phyloP scores from a whole-genome alignment of 2,113 vertebrate species.

The Hymenochirus boettgeri region DNA sequence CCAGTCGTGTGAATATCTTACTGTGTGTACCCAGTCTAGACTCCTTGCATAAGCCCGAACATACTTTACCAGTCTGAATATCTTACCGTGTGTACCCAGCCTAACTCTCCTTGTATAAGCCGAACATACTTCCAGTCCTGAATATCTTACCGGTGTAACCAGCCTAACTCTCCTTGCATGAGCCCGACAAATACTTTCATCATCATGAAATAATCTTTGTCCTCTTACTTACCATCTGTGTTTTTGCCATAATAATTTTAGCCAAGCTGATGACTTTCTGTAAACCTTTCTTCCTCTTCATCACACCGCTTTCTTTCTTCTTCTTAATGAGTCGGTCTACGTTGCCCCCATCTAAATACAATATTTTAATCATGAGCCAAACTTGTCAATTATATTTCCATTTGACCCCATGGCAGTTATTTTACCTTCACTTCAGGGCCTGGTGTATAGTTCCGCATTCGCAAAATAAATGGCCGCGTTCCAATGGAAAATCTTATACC shows the following conservation, averaged over 20 bases:
- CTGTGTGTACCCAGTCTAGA: too few species aligned
- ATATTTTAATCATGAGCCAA: too few species aligned
- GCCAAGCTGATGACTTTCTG: constrained; percentile 58
- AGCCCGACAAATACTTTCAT: too few species aligned
- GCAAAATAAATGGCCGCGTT: constrained; percentile 88
- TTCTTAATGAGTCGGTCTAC: constrained; percentile 71
- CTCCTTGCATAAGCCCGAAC: too few species aligned
- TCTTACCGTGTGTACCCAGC: too few species aligned
- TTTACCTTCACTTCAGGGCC: constrained; percentile 76
- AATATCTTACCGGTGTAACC: too few species aligned
- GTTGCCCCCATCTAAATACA: constrained; percentile 69
- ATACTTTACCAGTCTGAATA: too few species aligned
- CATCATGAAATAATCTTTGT: too few species aligned
- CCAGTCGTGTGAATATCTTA: too few species aligned
- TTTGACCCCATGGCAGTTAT: not conserved
- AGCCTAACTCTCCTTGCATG: too few species aligned
- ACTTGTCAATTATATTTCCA: not conserved
- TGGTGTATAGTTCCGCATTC: constrained; percentile 84
- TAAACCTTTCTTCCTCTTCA: constrained; percentile 64
- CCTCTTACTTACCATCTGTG: constrained; percentile 27
- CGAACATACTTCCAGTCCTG: too few species aligned
- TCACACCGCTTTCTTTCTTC: constrained; percentile 82
- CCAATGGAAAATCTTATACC: constrained; percentile 86
- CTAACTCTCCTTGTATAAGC: too few species aligned
- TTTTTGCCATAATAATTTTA: constrained; percentile 45